Evolutionary conservation across 2,888 invertebrate genomes (phyloP).

Genomic region (Stegophylla sp.): DNA sequence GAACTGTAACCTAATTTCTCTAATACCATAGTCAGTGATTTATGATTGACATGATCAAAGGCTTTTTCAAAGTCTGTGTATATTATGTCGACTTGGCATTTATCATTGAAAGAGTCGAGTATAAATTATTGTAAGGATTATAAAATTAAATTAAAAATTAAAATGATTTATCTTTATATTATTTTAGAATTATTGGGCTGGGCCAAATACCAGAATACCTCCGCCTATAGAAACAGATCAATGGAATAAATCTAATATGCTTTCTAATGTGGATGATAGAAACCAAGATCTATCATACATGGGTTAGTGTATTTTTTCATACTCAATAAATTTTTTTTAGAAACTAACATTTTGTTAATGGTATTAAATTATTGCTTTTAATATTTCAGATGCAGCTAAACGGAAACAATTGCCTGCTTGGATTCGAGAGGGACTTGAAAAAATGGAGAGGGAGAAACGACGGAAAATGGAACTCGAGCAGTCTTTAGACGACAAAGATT

Average conservation of each 20-base stretch:
- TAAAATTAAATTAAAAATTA: not conserved
- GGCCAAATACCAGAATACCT: conserved; percentile 14
- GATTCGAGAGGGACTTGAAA: conserved; percentile 96
- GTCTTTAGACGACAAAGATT: conserved; percentile 66
- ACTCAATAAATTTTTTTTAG: not conserved
- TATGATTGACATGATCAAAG: too few relatives aligned
- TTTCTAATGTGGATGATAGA: conserved; percentile 37
- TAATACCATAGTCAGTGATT: too few relatives aligned
- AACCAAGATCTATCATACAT: conserved; percentile 44
- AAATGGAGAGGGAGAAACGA: conserved; percentile 94
- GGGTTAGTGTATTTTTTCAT: conserved; percentile 9
- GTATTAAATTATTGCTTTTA: not conserved
- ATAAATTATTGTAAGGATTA: too few relatives aligned
- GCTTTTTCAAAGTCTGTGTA: too few relatives aligned
- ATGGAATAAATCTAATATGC: conserved; percentile 39
- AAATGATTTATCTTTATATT: not conserved
- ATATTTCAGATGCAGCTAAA: conserved; percentile 78
- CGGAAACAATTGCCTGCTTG: conserved; percentile 92
- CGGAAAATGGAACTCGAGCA: conserved; percentile 83
- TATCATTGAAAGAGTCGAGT: too few relatives aligned
- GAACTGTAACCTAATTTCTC: too few relatives aligned
- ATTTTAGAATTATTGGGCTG: conserved; percentile 47
- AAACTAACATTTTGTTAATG: not conserved
- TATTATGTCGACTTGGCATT: too few relatives aligned
- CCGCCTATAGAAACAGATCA: conserved; percentile 34